phyloP scores from a whole-genome alignment of 2,113 vertebrate genomes.

The Pungitius pungitius region DNA sequence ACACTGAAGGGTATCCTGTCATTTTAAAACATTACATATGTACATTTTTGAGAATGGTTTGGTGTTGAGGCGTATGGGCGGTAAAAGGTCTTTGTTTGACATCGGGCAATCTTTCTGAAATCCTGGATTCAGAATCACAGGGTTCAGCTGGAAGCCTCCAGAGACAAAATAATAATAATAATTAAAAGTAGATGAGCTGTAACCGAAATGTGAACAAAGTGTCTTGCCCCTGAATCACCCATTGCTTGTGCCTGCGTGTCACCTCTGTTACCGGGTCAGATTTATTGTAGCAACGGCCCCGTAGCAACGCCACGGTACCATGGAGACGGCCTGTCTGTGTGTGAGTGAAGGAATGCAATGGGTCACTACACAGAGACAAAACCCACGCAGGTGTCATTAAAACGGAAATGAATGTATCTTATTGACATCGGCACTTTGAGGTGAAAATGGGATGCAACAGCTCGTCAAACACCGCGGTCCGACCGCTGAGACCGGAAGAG shows the following conservation, averaged over 20 bases:
- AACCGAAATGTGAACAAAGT: background rate
- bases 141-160: background rate
- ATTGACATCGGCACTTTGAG: slow-evolving; percentile 10
- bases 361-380: background rate
- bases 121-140: background rate
- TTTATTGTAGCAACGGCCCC: slow-evolving; percentile 83
- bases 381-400: background rate
- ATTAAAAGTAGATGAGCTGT: background rate
- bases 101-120: background rate
- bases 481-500: slow-evolving; percentile 51
- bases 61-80: background rate
- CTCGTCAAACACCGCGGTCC: slow-evolving; percentile 67
- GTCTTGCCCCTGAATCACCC: slow-evolving; percentile 11
- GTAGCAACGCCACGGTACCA: slow-evolving; percentile 71
- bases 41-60: background rate
- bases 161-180: too few species aligned
- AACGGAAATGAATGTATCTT: slow-evolving; percentile 6
- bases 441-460: slow-evolving; percentile 77
- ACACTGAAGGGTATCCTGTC: too few species aligned
- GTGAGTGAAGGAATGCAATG: slow-evolving; percentile 71
- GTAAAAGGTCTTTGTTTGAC: background rate
- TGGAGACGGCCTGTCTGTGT: slow-evolving; percentile 51
- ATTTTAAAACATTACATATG: background rate
- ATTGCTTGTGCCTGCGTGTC: slow-evolving; percentile 27
- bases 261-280: slow-evolving; percentile 65